Evolutionary conservation across 23 tunicate genomes (phyloP).

Genomic region (Trididemnum clinides): DNA sequence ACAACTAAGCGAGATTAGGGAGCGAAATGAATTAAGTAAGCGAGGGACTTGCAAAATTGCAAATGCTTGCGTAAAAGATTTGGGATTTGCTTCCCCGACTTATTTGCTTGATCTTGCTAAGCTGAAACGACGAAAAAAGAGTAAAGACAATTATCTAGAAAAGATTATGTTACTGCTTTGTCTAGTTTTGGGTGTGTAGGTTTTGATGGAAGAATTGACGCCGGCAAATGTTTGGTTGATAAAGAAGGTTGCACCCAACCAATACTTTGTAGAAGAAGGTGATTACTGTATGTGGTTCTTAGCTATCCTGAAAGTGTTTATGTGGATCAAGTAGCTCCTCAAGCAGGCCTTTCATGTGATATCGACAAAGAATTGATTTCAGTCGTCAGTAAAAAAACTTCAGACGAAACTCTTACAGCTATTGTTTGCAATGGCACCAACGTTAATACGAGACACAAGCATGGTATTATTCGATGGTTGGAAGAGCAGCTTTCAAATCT

Average conservation of each 20-base stretch:
- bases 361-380: background rate
- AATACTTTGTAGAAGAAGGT: background rate
- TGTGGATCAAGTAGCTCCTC: background rate
- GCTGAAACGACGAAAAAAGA: background rate
- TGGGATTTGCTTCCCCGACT: background rate
- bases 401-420: background rate
- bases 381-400: background rate
- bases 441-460: background rate
- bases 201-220: background rate
- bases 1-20: background rate
- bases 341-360: background rate
- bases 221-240: background rate
- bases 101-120: background rate
- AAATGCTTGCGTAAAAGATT: background rate
- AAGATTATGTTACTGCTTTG: background rate
- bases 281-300: background rate
- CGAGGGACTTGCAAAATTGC: background rate
- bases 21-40: background rate
- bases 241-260: background rate
- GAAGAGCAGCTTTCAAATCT: background rate
- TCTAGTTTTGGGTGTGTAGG: background rate
- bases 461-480: background rate
- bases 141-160: background rate
- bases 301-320: background rate
- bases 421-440: background rate